Evolutionary conservation across 2,888 invertebrate species (phyloP).

Genomic region (Eueremaeus valkanovi): DNA sequence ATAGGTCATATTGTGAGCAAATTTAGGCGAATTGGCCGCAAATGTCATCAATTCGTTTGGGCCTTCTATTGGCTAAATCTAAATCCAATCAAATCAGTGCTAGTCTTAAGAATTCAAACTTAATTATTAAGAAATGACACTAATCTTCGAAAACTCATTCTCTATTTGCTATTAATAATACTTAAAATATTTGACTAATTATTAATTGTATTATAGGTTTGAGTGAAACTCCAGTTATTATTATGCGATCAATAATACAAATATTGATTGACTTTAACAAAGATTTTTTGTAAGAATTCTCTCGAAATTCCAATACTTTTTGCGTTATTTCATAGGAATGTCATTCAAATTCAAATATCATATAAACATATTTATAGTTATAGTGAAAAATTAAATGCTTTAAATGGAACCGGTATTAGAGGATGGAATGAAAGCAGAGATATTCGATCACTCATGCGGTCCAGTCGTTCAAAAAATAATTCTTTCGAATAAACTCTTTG

Average conservation of each 20-base stretch:
- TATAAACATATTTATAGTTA: constrained; percentile 19
- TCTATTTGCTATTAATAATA: background rate
- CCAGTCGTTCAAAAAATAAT: constrained; percentile 24
- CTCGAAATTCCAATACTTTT: background rate
- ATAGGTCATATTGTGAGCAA: constrained; percentile 26
- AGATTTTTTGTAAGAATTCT: no score
- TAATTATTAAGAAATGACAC: no score
- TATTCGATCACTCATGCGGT: background rate
- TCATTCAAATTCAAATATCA: background rate
- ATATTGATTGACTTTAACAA: no score
- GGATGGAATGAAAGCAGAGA: constrained; percentile 28
- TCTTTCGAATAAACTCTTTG: constrained; percentile 21
- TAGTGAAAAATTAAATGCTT: constrained; percentile 30
- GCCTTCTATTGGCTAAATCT: constrained; percentile 16
- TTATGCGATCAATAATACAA: background rate
- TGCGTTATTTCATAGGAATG: constrained; percentile 14
- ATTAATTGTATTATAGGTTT: background rate
- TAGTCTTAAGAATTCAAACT: background rate
- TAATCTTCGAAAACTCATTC: background rate
- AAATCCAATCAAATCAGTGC: constrained; percentile 23
- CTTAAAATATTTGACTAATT: background rate
- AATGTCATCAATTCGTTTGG: background rate
- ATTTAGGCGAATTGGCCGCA: constrained; percentile 32
- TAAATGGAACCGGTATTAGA: constrained; percentile 31
- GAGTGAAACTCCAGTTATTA: background rate